phyloP scores from a whole-genome alignment of 92 coral and sea anemone species.

The Palythoa caribaeorum region DNA sequence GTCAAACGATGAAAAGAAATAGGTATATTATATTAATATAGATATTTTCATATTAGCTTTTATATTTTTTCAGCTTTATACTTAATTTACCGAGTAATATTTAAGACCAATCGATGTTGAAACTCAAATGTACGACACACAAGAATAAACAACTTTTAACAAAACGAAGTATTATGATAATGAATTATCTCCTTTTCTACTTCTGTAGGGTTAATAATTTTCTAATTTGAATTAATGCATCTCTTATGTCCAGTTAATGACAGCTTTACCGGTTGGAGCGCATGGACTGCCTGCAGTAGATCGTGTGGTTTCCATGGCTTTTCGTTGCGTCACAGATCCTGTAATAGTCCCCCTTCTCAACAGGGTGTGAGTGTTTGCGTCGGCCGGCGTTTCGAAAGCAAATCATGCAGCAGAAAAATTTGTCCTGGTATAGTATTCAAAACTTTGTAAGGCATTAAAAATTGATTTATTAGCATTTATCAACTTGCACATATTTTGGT shows the following conservation, averaged over 20 bases:
- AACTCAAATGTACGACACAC: no score
- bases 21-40: no score
- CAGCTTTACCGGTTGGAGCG: conserved; percentile 66
- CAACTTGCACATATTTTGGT: no score
- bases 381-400: conserved; percentile 63
- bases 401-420: conserved; percentile 57
- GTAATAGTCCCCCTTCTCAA: conserved; percentile 63
- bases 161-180: no score
- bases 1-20: no score
- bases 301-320: conserved; percentile 66
- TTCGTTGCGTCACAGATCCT: conserved; percentile 62
- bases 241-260: conserved; percentile 62
- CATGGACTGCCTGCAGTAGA: conserved; percentile 69
- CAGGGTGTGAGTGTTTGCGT: conserved; percentile 67
- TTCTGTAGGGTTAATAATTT: not conserved
- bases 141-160: no score
- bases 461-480: not conserved
- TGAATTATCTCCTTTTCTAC: not conserved
- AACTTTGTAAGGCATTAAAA: not conserved
- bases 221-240: not conserved
- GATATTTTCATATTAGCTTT: no score
- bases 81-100: no score
- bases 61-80: no score
- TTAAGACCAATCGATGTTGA: no score
- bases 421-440: conserved; percentile 44